Conservation (phyloP, 2,797 vertebrate species). For the Cygnus olor region DNA sequence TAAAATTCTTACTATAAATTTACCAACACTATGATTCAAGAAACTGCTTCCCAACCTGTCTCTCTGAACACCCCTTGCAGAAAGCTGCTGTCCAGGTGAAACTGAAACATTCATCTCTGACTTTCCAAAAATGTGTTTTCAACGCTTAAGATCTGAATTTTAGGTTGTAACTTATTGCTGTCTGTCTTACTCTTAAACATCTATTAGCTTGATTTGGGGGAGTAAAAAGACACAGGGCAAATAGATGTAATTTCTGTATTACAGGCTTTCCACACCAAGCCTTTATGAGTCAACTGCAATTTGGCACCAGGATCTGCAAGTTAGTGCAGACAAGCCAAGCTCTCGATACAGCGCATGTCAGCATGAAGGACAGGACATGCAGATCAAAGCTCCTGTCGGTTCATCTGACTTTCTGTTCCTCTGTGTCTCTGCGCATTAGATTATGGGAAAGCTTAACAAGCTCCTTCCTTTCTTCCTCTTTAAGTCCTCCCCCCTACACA, state of each 20-base stretch:
- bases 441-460: conserved; percentile 9
- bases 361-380: not conserved
- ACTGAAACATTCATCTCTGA: not conserved
- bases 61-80: not conserved
- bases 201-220: not conserved
- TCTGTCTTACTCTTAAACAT: not conserved
- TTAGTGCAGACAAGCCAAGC: not conserved
- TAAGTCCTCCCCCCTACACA: not conserved
- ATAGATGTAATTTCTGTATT: not conserved
- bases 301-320: not conserved
- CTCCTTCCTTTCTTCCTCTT: conserved; percentile 21
- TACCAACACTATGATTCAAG: not conserved
- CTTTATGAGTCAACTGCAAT: not conserved
- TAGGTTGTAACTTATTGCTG: not conserved
- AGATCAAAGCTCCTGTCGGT: conserved; percentile 13
- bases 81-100: not conserved
- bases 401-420: conserved; percentile 21
- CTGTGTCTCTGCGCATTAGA: not conserved
- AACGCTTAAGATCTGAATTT: not conserved
- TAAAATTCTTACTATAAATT: not conserved
- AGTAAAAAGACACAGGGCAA: not conserved
- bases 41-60: not conserved
- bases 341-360: not conserved
- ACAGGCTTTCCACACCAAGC: not conserved
- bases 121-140: not conserved